Evolutionary conservation across 2,888 invertebrate genomes (phyloP).

Genomic region (Melieria picta): DNA sequence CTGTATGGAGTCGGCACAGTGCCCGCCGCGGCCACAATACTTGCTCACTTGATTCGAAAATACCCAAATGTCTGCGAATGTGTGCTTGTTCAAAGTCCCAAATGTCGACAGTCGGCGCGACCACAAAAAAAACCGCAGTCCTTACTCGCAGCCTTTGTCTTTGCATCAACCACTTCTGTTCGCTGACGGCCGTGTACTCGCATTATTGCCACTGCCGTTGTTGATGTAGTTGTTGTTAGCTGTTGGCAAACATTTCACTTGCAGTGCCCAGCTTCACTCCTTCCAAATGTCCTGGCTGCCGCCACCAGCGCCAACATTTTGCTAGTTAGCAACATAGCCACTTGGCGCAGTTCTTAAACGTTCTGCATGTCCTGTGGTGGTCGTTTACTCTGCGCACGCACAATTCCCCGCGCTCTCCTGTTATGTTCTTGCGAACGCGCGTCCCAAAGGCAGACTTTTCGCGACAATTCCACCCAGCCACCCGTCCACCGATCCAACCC

Average conservation of each 20-base stretch:
- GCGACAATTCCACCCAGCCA: background rate
- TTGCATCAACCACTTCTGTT: too few species aligned
- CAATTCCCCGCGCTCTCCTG: constrained; percentile 43
- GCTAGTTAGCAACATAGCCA: constrained; percentile 41
- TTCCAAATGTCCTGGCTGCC: background rate
- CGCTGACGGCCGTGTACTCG: too few species aligned
- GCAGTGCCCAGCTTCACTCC: background rate
- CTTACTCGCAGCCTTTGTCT: too few species aligned
- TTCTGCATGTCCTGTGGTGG: constrained; percentile 62
- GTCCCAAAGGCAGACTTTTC: constrained; percentile 27
- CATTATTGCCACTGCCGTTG: background rate
- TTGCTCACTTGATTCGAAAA: too few species aligned
- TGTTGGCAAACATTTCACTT: constrained; percentile 33
- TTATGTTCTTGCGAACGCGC: background rate
- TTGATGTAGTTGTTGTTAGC: constrained; percentile 33
- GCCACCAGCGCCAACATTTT: constrained; percentile 34
- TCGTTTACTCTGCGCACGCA: constrained; percentile 62
- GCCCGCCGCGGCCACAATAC: too few species aligned
- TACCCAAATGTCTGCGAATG: too few species aligned
- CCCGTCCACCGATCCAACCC: too few species aligned
- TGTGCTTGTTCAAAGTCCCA: too few species aligned
- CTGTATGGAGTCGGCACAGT: too few species aligned
- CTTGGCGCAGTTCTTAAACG: constrained; percentile 50
- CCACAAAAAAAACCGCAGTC: too few species aligned
- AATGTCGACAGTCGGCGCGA: too few species aligned